Evolutionary conservation across 1,140 invertebrate species (phyloP).

Genomic region (Homalodisca vitripennis): DNA sequence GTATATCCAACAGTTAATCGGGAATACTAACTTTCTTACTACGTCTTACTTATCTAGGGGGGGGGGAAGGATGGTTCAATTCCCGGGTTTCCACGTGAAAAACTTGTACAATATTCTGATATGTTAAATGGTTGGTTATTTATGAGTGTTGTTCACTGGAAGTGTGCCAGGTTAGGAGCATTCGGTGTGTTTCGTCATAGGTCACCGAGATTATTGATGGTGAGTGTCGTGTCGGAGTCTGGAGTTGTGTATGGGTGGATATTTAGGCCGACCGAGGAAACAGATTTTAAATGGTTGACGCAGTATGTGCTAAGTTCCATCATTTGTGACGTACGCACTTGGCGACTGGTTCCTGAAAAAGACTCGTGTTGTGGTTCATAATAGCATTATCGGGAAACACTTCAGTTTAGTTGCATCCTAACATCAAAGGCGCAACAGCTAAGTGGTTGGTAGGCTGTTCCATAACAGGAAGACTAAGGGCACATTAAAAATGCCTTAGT

Average conservation of each 20-base stretch:
- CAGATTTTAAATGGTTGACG: background rate
- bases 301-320: background rate
- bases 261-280: too few species aligned
- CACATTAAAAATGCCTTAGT: constrained; percentile 14
- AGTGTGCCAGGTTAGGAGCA: background rate
- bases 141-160: constrained; percentile 14
- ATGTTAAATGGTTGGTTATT: constrained; percentile 13
- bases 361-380: constrained; percentile 1
- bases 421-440: background rate
- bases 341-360: background rate
- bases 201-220: background rate
- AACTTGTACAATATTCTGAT: background rate
- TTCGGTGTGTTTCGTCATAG: constrained; percentile 12
- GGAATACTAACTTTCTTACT: background rate
- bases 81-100: background rate
- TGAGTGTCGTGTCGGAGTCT: background rate
- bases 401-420: constrained; percentile 12
- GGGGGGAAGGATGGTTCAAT: constrained; percentile 1
- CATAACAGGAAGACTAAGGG: background rate
- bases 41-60: background rate
- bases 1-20: background rate
- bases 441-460: background rate
- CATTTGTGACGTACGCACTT: constrained; percentile 3
- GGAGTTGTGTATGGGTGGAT: background rate
- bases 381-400: background rate